phyloP scores from a whole-genome alignment of 2,797 vertebrate genomes.

The Champsocephalus gunnari region DNA sequence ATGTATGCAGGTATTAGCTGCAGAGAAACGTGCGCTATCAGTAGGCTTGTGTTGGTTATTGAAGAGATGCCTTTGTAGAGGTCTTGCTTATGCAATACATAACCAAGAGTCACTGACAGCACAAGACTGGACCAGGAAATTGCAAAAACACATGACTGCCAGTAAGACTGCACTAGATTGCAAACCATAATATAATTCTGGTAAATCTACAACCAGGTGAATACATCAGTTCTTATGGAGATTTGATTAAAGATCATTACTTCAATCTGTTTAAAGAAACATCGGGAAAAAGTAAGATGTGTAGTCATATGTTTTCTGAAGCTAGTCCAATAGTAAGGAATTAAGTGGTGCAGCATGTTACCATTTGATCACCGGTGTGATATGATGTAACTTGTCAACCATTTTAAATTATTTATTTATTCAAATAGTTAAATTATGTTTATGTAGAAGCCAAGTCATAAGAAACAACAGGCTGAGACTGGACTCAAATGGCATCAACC shows the following conservation, averaged over 20 bases:
- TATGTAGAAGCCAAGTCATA: slow-evolving; percentile 46
- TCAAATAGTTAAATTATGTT: neutral
- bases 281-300: neutral
- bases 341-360: slow-evolving; percentile 1
- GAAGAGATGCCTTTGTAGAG: neutral
- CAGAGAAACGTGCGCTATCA: slow-evolving; percentile 3
- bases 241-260: slow-evolving; percentile 4
- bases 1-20: neutral
- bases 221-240: neutral
- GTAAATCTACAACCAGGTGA: neutral
- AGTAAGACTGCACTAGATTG: neutral
- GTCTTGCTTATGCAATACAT: neutral
- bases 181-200: neutral
- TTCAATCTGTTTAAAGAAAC: neutral
- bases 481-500: slow-evolving; percentile 74
- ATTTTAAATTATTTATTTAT: too few relatives aligned
- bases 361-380: neutral
- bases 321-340: neutral
- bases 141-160: neutral
- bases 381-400: slow-evolving; percentile 1
- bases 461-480: slow-evolving; percentile 76
- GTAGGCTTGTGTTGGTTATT: neutral
- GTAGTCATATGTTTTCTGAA: neutral
- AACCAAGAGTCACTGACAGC: neutral
- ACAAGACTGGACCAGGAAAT: neutral